Evolutionary conservation across 2,797 vertebrate genomes (phyloP).

Genomic region (Lateolabrax maculatus): DNA sequence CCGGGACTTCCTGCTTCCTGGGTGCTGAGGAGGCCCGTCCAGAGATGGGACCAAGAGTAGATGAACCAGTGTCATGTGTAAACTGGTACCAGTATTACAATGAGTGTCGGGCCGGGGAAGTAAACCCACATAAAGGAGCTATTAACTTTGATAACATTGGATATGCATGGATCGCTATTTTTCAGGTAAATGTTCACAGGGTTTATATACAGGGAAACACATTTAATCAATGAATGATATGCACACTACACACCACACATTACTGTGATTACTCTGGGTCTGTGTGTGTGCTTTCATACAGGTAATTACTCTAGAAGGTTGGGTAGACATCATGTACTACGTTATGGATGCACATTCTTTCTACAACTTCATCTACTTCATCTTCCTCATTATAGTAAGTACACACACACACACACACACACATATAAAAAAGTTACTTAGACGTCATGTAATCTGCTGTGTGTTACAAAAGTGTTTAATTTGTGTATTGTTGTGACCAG

Average conservation of each 20-base stretch:
- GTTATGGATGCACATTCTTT: conserved; percentile 99
- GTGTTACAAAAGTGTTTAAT: conserved; percentile 15
- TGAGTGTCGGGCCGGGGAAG: conserved; percentile 90
- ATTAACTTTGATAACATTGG: conserved; percentile 99
- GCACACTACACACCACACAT: background rate
- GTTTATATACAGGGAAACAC: background rate
- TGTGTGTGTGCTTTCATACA: conserved; percentile 68
- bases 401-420: conserved; percentile 16
- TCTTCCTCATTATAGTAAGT: conserved; percentile 88
- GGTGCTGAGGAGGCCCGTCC: conserved; percentile 78
- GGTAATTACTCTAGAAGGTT: conserved; percentile 98
- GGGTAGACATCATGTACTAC: conserved; percentile 99
- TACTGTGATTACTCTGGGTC: conserved; percentile 11
- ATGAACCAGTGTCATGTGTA: conserved; percentile 85
- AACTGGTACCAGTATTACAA: conserved; percentile 98
- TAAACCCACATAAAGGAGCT: conserved; percentile 97
- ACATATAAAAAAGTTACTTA: background rate
- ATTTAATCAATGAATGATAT: conserved; percentile 4
- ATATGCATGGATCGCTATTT: conserved; percentile 99
- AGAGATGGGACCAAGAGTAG: conserved; percentile 36
- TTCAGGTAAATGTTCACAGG: conserved; percentile 88
- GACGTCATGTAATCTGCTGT: background rate
- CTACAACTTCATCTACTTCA: conserved; percentile 89
- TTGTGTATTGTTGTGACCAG: conserved; percentile 72
- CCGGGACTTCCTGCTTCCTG: conserved; percentile 89